Evolutionary conservation across 2,797 vertebrate species (phyloP).

Genomic region (Pangasius sanitwongsei): DNA sequence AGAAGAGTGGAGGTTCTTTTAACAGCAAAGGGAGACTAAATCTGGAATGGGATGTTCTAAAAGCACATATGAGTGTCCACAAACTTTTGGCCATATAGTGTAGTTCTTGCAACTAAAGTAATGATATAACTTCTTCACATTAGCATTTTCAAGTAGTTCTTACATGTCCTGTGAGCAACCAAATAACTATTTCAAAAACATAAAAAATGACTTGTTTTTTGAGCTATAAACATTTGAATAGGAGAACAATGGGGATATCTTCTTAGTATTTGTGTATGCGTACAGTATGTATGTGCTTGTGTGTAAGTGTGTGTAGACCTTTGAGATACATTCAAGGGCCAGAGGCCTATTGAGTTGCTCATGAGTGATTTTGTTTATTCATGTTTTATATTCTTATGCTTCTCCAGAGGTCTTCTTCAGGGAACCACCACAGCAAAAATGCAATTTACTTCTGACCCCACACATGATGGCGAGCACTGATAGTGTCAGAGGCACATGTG

Average conservation of each 20-base stretch:
- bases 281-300: conserved; percentile 55
- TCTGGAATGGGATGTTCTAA: too few species aligned
- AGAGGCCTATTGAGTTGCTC: conserved; percentile 75
- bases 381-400: conserved; percentile 84
- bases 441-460: conserved; percentile 81
- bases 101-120: conserved; percentile 65
- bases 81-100: neutral
- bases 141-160: conserved; percentile 43
- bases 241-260: conserved; percentile 67
- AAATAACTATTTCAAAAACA: conserved; percentile 73
- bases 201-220: conserved; percentile 74
- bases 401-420: conserved; percentile 73
- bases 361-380: conserved; percentile 86
- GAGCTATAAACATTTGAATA: conserved; percentile 67
- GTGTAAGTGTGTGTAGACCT: conserved; percentile 75
- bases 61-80: neutral
- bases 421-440: conserved; percentile 75
- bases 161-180: conserved; percentile 68
- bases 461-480: conserved; percentile 79
- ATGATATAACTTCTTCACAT: conserved; percentile 71
- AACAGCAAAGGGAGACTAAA: neutral
- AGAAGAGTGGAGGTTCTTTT: neutral
- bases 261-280: conserved; percentile 65
- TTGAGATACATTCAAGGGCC: conserved; percentile 82
- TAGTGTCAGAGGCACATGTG: conserved; percentile 82